phyloP scores from a whole-genome alignment of 2,888 invertebrate genomes.

The Sepioteuthis lessoniana region DNA sequence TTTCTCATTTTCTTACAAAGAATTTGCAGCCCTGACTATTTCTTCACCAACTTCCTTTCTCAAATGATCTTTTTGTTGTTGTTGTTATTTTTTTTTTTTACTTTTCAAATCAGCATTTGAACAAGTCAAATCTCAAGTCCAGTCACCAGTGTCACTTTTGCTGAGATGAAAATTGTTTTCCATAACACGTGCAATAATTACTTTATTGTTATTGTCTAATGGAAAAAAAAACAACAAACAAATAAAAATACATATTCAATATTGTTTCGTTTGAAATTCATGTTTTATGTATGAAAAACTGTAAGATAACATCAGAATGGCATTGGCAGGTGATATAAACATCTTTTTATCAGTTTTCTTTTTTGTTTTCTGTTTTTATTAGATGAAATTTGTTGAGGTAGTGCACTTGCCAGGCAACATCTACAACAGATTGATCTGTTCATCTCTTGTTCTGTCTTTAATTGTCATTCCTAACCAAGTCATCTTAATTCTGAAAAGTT shows the following conservation, averaged over 20 bases:
- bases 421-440: not conserved
- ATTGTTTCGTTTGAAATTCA: not conserved
- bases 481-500: not conserved
- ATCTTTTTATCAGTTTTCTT: not conserved
- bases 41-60: not conserved
- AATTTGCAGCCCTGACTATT: not conserved
- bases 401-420: not conserved
- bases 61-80: not conserved
- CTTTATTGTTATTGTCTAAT: not conserved
- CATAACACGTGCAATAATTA: conserved; percentile 9
- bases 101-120: not conserved
- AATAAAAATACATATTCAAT: not conserved
- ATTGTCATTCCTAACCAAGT: not conserved
- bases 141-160: not conserved
- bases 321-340: conserved; percentile 21
- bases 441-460: not conserved
- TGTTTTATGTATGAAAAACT: not conserved
- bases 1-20: not conserved
- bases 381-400: not conserved
- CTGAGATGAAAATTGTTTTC: not conserved
- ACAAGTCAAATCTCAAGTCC: not conserved
- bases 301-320: not conserved
- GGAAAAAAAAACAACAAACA: not conserved
- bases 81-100: not conserved
- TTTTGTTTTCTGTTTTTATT: not conserved